Conservation (phyloP, 2,888 invertebrate species). For the Nomada lathburiana region DNA sequence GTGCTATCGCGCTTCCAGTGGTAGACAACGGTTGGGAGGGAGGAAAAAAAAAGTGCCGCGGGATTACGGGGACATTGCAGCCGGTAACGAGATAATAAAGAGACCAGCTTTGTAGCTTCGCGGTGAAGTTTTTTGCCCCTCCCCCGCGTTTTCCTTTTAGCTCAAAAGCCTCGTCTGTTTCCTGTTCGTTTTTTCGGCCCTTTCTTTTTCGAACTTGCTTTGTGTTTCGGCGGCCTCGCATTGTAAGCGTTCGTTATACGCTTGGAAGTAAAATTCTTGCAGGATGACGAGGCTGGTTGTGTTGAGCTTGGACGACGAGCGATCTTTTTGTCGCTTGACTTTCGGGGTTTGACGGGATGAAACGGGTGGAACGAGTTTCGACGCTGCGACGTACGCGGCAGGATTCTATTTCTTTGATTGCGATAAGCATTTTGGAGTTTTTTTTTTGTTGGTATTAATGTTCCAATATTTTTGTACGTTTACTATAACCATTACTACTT, state of each 20-base stretch:
- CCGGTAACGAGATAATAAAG: conserved; percentile 77
- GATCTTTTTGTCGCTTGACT: conserved; percentile 15
- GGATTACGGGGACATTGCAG: conserved; percentile 72
- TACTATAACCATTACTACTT: too few relatives aligned
- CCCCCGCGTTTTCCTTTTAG: conserved; percentile 20
- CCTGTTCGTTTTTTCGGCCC: conserved; percentile 11
- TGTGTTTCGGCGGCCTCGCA: conserved; percentile 5
- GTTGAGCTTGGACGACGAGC: background rate
- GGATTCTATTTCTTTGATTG: background rate
- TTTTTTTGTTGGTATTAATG: too few relatives aligned
- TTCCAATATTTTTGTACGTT: too few relatives aligned
- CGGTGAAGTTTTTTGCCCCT: conserved; percentile 59
- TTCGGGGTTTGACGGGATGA: background rate
- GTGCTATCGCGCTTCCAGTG: conserved; percentile 24
- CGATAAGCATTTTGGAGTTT: too few relatives aligned
- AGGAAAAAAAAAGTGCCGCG: conserved; percentile 54
- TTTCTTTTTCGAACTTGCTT: background rate
- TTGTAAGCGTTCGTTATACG: conserved; percentile 2
- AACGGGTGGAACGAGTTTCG: background rate
- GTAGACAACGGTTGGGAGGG: conserved; percentile 24
- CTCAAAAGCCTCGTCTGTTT: background rate
- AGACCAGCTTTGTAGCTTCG: conserved; percentile 71
- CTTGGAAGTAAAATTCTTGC: conserved; percentile 22
- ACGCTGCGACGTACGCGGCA: too few relatives aligned
- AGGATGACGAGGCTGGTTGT: background rate